Evolutionary conservation across 1,140 invertebrate genomes (phyloP).

Genomic region (Calephelis nemesis): DNA sequence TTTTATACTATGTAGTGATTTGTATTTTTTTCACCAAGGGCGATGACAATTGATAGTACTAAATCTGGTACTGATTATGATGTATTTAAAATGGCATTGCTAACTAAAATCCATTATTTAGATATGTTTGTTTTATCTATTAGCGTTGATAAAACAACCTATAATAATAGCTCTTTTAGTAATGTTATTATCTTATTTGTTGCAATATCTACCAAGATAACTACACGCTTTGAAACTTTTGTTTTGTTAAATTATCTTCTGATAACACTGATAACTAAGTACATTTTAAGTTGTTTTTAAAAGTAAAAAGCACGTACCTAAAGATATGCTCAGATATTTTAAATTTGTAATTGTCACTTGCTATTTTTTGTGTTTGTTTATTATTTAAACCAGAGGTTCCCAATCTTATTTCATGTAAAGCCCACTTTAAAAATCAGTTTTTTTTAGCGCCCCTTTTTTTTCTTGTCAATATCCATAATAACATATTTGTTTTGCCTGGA

Average conservation of each 20-base stretch:
- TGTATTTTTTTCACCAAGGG: no score
- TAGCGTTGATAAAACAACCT: background rate
- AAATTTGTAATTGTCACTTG: background rate
- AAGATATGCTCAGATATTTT: background rate
- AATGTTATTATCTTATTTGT: background rate
- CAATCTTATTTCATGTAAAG: background rate
- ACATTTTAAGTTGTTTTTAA: conserved; percentile 1
- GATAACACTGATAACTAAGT: conserved; percentile 1
- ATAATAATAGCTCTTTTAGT: background rate
- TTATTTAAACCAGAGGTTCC: background rate
- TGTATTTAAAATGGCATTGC: no score
- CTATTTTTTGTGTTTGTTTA: background rate
- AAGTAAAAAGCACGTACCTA: background rate
- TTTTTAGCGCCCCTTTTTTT: no score
- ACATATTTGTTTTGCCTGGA: no score
- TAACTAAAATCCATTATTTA: no score
- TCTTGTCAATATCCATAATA: no score
- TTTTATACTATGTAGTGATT: no score
- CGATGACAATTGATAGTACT: no score
- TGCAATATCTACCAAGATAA: background rate
- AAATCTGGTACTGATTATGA: no score
- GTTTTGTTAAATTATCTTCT: conserved; percentile 5
- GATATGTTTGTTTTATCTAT: background rate
- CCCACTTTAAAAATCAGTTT: no score
- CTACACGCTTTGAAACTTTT: background rate